A percentile compares a stretch with the other conserved stretches of the same genome.
These are phyloP conservation scores for Acleris holmiana DNA, from an alignment of 2,888 invertebrate species.

Conservation along the genomic window DNA sequence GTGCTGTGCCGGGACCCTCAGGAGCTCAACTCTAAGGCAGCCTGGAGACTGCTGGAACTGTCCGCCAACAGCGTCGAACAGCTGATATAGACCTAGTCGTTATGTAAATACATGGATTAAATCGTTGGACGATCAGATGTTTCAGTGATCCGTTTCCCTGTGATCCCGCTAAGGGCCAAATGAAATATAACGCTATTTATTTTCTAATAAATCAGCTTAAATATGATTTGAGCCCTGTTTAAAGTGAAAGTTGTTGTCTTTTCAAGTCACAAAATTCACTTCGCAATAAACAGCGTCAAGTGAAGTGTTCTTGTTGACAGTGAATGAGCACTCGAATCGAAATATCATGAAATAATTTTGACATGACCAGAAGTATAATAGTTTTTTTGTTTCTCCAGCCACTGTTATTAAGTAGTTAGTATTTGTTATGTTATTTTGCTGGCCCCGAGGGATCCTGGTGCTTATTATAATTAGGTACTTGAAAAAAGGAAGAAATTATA, in stretches of 20 bases:
- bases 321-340: conserved; percentile 8
- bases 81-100: conserved; percentile 85
- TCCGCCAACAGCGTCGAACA: conserved; percentile 94
- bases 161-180: conserved; percentile 17
- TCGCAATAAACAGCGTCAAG: background rate
- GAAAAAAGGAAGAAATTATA: conserved; percentile 11
- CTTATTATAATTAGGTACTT: conserved; percentile 1
- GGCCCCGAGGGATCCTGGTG: conserved; percentile 1
- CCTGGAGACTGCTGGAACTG: conserved; percentile 97
- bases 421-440: conserved; percentile 32
- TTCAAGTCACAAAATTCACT: no score
- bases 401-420: conserved; percentile 10
- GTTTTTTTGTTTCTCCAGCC: conserved; percentile 23
- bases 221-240: conserved; percentile 22
- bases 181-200: conserved; percentile 32
- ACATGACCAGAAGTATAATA: conserved; percentile 22
- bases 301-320: background rate
- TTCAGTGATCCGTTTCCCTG: conserved; percentile 50
- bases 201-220: conserved; percentile 19
- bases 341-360: background rate
- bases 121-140: conserved; percentile 59
- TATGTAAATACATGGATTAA: conserved; percentile 59
- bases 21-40: conserved; percentile 96
- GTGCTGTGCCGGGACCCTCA: conserved; percentile 97
- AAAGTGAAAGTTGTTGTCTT: background rate